Evolutionary conservation across 2,888 invertebrate genomes (phyloP), one percentile per base, ranked within the genome.

Genomic region (Panopea generosa): DNA sequence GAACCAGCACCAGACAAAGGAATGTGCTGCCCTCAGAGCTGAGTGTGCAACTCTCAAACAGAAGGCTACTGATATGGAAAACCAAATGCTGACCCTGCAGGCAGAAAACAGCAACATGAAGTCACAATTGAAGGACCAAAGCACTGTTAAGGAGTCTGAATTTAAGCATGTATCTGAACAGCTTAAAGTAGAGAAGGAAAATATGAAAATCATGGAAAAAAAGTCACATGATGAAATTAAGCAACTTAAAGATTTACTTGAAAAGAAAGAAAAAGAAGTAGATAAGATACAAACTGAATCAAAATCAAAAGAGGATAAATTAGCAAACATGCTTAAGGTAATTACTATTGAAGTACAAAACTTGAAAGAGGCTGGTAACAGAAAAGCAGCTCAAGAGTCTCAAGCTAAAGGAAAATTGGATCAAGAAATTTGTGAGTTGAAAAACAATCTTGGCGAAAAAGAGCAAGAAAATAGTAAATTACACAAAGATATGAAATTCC

Each of bases 251-350:
- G 71, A 78, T 27, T 53, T 74, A 2, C 57, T 85, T 1, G 84
- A 85, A 38, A 78, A 76, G 49, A 86, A 79, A 45, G 87, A 86
- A 26, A 82, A 72, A 45, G 87, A 87, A 56, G 62, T 83, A 11
- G 69, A 79, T 20, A 82, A 82, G 20, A 45, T 80, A 6, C 22
- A 61, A 26, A 40, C 45, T 27, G 81, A 81, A 2, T 38, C 65
- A 16, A 74, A 77, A 27, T 6, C 71, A 16, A 71, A 57, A 24
- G 71, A 77, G 57, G 77, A 81, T 27, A 81, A 81, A 38, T 43
- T 77, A 20, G 56, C 71, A 16, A 29, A n/a, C 26, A 65, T 66
- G 45, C 22, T 81, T 7, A 81, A 81, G 53, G 45, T 74, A 22
- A 47, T 81, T 6, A 71, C 63, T 26, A 24, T 66, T 33, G 81